Conservation (phyloP, 1,140 invertebrate genomes). For the Drosophila tsacasi region DNA sequence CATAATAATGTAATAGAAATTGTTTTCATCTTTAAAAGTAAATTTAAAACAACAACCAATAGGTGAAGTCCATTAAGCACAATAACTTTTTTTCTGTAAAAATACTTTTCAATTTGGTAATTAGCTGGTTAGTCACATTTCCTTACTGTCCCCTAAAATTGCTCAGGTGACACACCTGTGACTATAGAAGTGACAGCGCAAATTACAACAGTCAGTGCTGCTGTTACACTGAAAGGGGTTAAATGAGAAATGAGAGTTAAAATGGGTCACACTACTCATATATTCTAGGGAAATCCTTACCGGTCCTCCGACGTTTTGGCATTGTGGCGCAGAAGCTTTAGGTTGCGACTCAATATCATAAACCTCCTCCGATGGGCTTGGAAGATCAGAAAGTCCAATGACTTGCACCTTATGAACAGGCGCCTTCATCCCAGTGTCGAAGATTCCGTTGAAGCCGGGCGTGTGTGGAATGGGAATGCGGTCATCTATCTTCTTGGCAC, state of each 20-base stretch:
- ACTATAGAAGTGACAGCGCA: conserved; percentile 67
- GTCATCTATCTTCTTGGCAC: conserved; percentile 27
- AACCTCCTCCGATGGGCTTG: neutral
- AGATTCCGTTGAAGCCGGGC: conserved; percentile 11
- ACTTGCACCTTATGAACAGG: neutral
- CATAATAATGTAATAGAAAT: no score
- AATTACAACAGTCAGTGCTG: conserved; percentile 68
- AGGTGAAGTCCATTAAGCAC: neutral
- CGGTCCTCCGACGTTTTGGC: conserved; percentile 46
- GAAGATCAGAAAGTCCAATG: conserved; percentile 13
- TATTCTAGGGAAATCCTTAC: conserved; percentile 33
- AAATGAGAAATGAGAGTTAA: no score
- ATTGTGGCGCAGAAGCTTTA: conserved; percentile 13
- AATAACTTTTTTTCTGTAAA: conserved; percentile 1
- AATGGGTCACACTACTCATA: neutral
- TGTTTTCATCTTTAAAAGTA: no score
- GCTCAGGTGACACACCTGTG: conserved; percentile 77
- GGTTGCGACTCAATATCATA: neutral
- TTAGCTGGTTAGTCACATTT: conserved; percentile 11
- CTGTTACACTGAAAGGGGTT: conserved; percentile 59
- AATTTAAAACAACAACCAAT: neutral
- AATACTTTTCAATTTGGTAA: conserved; percentile 16
- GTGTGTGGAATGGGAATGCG: neutral
- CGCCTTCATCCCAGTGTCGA: neutral
- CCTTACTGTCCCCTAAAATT: neutral